Evolutionary conservation across 2,888 invertebrate genomes (phyloP).

Genomic region (Oscheius onirici): DNA sequence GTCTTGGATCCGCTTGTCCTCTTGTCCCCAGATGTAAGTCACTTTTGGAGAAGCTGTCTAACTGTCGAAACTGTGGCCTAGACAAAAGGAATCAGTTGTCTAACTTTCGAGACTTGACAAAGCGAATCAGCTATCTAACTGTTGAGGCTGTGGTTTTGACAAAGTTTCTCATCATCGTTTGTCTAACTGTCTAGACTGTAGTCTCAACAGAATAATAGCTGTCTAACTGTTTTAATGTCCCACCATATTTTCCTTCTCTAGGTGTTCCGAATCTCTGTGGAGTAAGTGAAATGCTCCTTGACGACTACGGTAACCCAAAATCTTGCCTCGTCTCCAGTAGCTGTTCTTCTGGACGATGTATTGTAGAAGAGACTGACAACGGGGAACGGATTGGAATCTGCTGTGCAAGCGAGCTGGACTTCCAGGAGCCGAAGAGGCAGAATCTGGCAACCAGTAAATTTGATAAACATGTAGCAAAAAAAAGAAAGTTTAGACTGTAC

Average conservation of each 20-base stretch:
- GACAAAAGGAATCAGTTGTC: neutral
- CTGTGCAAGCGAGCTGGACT: neutral
- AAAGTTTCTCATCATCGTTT: too few species aligned
- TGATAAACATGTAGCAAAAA: too few species aligned
- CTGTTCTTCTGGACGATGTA: constrained; percentile 24
- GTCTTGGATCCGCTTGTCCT: constrained; percentile 48
- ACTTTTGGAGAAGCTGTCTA: too few species aligned
- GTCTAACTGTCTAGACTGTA: too few species aligned
- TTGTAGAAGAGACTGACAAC: neutral
- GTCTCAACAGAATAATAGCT: too few species aligned
- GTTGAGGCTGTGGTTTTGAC: too few species aligned
- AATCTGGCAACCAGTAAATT: neutral
- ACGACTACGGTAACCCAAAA: constrained; percentile 28
- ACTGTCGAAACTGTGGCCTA: too few species aligned
- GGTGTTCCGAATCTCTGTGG: constrained; percentile 31
- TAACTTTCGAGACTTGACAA: too few species aligned
- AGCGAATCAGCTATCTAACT: neutral
- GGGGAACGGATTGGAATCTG: constrained; percentile 12
- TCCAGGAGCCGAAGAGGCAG: constrained; percentile 4
- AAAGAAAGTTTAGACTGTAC: constrained; percentile 40
- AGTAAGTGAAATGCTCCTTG: neutral
- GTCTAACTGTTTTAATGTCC: too few species aligned
- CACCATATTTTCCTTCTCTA: neutral
- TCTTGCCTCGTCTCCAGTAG: neutral
- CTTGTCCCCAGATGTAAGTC: constrained; percentile 41